These are phyloP conservation scores for Heliconius aoede DNA, from an alignment of 2,888 invertebrate species.

Conservation along the genomic window DNA sequence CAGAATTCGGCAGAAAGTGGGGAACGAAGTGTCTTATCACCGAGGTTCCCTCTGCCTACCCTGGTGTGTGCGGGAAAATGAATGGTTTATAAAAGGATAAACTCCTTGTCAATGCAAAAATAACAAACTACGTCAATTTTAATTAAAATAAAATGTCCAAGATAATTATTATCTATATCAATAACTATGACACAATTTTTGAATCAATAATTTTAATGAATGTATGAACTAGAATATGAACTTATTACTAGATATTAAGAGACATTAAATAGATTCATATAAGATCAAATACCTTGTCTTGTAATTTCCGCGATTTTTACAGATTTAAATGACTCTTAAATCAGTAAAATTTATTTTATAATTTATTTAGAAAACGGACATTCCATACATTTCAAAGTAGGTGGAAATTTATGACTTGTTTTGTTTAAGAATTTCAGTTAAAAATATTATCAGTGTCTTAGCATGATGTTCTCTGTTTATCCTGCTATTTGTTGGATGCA, in stretches of 20 bases:
- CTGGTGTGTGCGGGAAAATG: too few species aligned
- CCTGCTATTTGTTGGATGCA: too few species aligned
- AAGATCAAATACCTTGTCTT: too few species aligned
- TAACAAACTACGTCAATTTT: neutral
- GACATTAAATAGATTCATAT: neutral
- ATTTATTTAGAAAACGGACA: too few species aligned
- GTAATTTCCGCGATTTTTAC: neutral
- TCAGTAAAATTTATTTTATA: too few species aligned
- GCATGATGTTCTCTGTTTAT: too few species aligned
- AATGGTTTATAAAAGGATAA: neutral
- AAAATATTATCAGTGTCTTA: neutral
- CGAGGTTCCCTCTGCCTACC: too few species aligned
- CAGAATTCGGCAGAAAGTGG: too few species aligned
- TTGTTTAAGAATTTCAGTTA: neutral
- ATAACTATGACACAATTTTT: neutral
- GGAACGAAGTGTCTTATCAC: too few species aligned
- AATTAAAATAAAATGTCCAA: neutral
- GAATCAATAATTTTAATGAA: neutral
- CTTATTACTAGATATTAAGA: too few species aligned
- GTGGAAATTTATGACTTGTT: neutral
- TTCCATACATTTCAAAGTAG: too few species aligned
- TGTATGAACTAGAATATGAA: neutral
- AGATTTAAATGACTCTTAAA: too few species aligned
- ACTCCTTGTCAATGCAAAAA: neutral
- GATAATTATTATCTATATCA: neutral